Base-by-base conservation (phyloP, 1,140 invertebrate genomes). In the Bombus superbus region DNA sequence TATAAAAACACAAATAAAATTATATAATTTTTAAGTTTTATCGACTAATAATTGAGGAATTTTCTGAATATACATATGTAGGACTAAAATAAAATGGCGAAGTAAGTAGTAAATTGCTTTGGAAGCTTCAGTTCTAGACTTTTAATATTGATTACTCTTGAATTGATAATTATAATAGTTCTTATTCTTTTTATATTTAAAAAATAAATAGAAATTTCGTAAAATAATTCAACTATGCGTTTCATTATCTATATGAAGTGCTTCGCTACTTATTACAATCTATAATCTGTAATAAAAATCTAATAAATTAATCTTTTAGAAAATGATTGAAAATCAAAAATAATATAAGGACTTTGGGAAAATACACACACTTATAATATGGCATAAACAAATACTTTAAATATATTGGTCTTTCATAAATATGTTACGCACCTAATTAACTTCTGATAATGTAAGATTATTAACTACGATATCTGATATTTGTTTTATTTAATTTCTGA, bases 401-500 rank as follows among this genome's bases (percentile, higher is more conserved):
- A 44, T 8, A 32, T 25, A 35, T 22, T 35, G 47, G 6, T 35
- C 3, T 38, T 38, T 8, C 32, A 75, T 38, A 53, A 75, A 62
- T 35, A 64, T 28, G 22, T 5, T 74, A 15, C 11, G 8, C 3
- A 1, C 32, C 22, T 53, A 83, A 66, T 64, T 83, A 62, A 47
- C n/a, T 35, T 62, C 5, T n/a, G 71, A 82, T 82, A 74, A 66
- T 71, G 18, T 13, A 18, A 64, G 22, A 75, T 75, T 75, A 64
- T 66, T 28, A 47, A 2, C 5, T 22, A 22, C n/a, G 69, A 47
- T 62, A 74, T 59, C 18, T n/a, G n/a, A 28, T 1, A 9, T 5
- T 53, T 40, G 42, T 57, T 6, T 40, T n/a, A 15, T n/a, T 57
- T 15, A 66, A 6, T 35, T 6, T 38, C 25, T 22, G 1, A 42